These are phyloP conservation scores for Nymphalis io DNA, from an alignment of 1,140 invertebrate species.

Conservation along the genomic window DNA sequence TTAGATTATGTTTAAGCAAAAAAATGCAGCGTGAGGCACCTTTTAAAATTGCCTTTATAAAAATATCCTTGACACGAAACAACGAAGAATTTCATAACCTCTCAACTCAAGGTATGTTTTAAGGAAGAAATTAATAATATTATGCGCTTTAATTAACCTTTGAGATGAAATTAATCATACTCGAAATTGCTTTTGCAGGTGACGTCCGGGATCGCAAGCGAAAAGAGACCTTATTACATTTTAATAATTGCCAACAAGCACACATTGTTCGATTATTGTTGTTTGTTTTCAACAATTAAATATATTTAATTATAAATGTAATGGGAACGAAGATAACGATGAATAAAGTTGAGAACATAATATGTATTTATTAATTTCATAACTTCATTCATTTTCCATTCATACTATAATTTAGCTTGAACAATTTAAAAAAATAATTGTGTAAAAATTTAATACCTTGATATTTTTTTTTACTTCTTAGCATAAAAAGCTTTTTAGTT, in stretches of 20 bases:
- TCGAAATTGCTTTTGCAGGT: slow-evolving; percentile 40
- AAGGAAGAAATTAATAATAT: slow-evolving; percentile 43
- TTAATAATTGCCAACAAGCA: slow-evolving; percentile 11
- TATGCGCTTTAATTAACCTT: slow-evolving; percentile 44
- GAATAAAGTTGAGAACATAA: neutral
- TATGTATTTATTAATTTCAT: neutral
- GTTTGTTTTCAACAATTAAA: slow-evolving; percentile 7
- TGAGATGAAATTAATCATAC: slow-evolving; percentile 39
- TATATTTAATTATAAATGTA: slow-evolving; percentile 7
- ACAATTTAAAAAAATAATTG: too few relatives aligned
- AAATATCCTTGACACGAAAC: slow-evolving; percentile 32
- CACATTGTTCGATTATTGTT: slow-evolving; percentile 5
- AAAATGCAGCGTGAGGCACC: neutral
- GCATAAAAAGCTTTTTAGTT: too few relatives aligned
- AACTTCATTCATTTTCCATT: too few relatives aligned
- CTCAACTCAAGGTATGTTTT: slow-evolving; percentile 30
- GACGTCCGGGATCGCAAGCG: slow-evolving; percentile 25
- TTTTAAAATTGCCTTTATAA: slow-evolving; percentile 33
- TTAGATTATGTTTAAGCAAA: neutral
- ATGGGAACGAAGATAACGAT: neutral
- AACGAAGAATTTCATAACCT: slow-evolving; percentile 45
- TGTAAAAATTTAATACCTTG: too few relatives aligned
- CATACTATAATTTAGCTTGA: too few relatives aligned
- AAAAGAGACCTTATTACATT: slow-evolving; percentile 28
- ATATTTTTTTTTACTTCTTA: too few relatives aligned